phyloP scores from a whole-genome alignment of 2,888 invertebrate genomes.

The Nipponacmea schrenckii region DNA sequence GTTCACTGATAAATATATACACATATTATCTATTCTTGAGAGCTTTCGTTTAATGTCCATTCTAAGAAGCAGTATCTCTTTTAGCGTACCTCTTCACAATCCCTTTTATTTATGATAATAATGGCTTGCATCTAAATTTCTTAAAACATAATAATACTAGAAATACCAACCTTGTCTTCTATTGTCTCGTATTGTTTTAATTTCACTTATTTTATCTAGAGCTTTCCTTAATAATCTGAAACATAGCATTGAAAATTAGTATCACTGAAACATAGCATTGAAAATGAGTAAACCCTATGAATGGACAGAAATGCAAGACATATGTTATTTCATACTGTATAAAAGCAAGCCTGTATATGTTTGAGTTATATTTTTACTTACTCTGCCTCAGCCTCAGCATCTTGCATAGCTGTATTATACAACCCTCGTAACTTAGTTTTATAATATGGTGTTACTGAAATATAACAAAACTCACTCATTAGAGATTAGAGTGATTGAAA shows the following conservation, averaged over 20 bases:
- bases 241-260: slow-evolving; percentile 17
- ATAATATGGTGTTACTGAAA: slow-evolving; percentile 67
- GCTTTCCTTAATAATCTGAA: slow-evolving; percentile 78
- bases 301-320: too few relatives aligned
- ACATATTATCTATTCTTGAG: too few relatives aligned
- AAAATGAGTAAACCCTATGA: background rate
- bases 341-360: too few relatives aligned
- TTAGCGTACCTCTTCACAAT: too few relatives aligned
- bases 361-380: slow-evolving; percentile 44
- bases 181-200: slow-evolving; percentile 88
- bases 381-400: slow-evolving; percentile 87
- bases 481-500: too few relatives aligned
- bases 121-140: too few relatives aligned
- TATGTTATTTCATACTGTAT: too few relatives aligned
- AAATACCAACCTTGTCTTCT: slow-evolving; percentile 71
- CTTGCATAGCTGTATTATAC: slow-evolving; percentile 82
- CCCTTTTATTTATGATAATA: too few relatives aligned
- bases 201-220: slow-evolving; percentile 87
- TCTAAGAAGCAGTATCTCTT: too few relatives aligned
- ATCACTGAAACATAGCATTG: background rate
- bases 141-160: background rate
- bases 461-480: slow-evolving; percentile 33
- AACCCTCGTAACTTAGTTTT: slow-evolving; percentile 82
- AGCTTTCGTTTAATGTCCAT: too few relatives aligned
- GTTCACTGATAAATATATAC: too few relatives aligned